A percentile compares a stretch with the other conserved stretches of the same genome.
Evolutionary conservation across 2,113 vertebrate genomes (phyloP).

Genomic region (Sula dactylatra): DNA sequence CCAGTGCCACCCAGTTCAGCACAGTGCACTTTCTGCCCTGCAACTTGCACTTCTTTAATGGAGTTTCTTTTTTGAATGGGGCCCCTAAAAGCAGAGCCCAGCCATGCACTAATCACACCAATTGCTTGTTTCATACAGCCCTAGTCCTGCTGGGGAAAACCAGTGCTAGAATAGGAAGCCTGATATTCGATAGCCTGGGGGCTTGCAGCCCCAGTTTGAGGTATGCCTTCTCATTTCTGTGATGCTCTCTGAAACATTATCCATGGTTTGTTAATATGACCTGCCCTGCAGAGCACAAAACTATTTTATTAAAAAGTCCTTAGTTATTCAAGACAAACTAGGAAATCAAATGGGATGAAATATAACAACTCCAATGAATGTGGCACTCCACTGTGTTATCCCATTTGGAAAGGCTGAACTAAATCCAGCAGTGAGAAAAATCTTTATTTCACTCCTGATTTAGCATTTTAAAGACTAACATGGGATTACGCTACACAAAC

Average conservation of each 20-base stretch:
- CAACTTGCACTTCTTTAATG: background rate
- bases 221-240: background rate
- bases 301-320: background rate
- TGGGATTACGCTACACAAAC: background rate
- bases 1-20: background rate
- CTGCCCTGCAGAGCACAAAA: background rate
- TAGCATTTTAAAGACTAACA: background rate
- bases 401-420: background rate
- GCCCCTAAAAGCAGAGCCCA: background rate
- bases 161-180: background rate
- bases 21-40: background rate
- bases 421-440: background rate
- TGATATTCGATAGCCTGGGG: background rate
- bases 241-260: background rate
- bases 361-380: background rate
- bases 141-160: background rate
- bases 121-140: background rate
- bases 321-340: background rate
- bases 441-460: constrained; percentile 17
- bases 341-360: background rate
- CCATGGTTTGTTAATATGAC: background rate
- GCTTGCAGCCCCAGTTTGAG: background rate
- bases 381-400: background rate
- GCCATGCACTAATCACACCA: background rate
- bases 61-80: background rate